Evolutionary conservation across 1,140 invertebrate species (phyloP), one percentile per base, ranked within the genome.

Genomic region (Pissodes strobi): DNA sequence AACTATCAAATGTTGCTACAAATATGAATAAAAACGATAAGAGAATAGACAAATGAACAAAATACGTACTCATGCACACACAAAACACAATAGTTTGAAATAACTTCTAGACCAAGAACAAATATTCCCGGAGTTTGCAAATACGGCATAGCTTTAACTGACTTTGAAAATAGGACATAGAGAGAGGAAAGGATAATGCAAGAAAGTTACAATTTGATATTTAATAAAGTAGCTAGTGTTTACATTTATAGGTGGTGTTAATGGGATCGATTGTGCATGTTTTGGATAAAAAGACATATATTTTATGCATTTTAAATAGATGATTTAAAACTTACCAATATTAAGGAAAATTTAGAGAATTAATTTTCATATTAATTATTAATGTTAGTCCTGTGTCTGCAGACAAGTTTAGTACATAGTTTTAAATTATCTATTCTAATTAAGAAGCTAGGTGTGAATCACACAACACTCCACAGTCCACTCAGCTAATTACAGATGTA

Each of bases 51-150:
- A 41, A 59, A 59, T 52, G 52, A 58, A 38, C 53, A 65, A 59
- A 58, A 58, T 45, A 58, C 37, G 55, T 23, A 53, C 27, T 62
- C 67, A 69, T 71, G 67, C 67, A 67, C 60, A 69, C 68, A 69
- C 68, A 69, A 34, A 62, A 64, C 57, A 64, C 39, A 66, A 57
- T 59, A 55, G 21, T 25, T 61, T 57, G 27, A 49, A 58, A 46
- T 23, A 23, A 22, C n/a, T 37, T 43, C 12, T 56, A 49, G 21
- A 41, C 57, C 19, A 30, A 56, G 12, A 30, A 8, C 30, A 6
- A 30, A 17, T 46, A 48, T 65, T 30, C 49, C 72, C 73, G 73
- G 72, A 74, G 73, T 75, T 75, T 75, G 73, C 73, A 75, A 70
- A 63, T 68, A 67, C 67, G 69, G 63, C 62, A 53, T 51, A 37